Evolutionary conservation across 2,888 invertebrate genomes (phyloP).

Genomic region (Adelphocoris suturalis): DNA sequence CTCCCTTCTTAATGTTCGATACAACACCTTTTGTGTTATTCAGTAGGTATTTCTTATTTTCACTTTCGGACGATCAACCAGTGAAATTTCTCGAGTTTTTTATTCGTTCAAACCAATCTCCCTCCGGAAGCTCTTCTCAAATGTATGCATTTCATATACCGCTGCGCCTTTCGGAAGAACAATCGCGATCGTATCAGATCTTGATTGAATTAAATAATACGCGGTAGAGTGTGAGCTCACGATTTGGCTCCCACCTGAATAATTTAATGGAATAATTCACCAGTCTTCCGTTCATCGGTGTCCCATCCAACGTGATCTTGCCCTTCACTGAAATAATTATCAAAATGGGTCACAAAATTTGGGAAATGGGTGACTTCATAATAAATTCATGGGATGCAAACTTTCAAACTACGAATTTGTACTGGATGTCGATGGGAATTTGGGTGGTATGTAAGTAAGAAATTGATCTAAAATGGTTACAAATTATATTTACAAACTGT

Average conservation of each 20-base stretch:
- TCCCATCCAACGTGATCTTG: neutral
- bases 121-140: neutral
- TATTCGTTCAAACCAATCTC: neutral
- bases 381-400: too few species aligned
- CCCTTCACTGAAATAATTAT: too few species aligned
- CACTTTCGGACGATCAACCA: neutral
- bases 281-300: neutral
- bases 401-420: too few species aligned
- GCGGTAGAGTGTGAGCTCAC: neutral
- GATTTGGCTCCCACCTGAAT: slow-evolving; percentile 12
- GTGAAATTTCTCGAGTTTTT: neutral
- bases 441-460: too few species aligned
- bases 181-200: slow-evolving; percentile 17
- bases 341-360: too few species aligned
- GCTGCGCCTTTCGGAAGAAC: neutral
- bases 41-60: slow-evolving; percentile 17
- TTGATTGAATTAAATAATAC: slow-evolving; percentile 27
- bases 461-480: too few species aligned
- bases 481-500: too few species aligned
- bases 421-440: too few species aligned
- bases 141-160: neutral
- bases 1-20: slow-evolving; percentile 38
- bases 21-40: slow-evolving; percentile 9
- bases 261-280: neutral
- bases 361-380: too few species aligned